These are phyloP conservation scores for Coelinius sp. DNA, from an alignment of 2,888 invertebrate genomes.

Conservation along the genomic window DNA sequence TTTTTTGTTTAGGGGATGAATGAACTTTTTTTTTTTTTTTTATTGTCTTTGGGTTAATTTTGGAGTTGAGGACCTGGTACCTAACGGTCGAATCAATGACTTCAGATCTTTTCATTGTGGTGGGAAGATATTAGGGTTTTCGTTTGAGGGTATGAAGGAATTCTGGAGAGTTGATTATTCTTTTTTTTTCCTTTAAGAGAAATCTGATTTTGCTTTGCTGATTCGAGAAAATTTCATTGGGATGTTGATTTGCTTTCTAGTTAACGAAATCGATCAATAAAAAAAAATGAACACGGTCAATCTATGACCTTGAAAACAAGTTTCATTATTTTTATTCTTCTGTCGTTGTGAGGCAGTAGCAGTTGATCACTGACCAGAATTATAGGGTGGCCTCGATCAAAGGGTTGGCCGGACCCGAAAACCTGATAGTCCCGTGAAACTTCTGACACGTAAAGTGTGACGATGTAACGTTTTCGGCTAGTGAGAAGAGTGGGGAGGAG, in stretches of 20 bases:
- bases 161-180: neutral
- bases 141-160: too few species aligned
- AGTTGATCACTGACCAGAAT: slow-evolving; percentile 11
- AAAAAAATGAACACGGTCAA: neutral
- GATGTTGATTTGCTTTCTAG: too few species aligned
- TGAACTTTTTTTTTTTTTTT: neutral
- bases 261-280: too few species aligned
- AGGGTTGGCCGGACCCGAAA: slow-evolving; percentile 8
- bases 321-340: neutral
- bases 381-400: neutral
- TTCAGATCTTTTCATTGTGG: neutral
- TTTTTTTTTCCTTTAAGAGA: too few species aligned
- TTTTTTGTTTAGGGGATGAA: neutral
- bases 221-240: too few species aligned
- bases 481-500: slow-evolving; percentile 39
- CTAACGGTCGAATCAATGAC: slow-evolving; percentile 26
- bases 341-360: neutral
- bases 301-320: neutral
- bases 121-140: slow-evolving; percentile 13
- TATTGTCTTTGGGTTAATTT: neutral
- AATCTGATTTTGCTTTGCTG: too few species aligned
- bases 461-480: slow-evolving; percentile 11
- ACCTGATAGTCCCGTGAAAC: slow-evolving; percentile 17
- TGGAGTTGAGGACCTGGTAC: neutral
- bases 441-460: slow-evolving; percentile 25